Base-by-base conservation (phyloP, 2,888 invertebrate genomes). In the Drosophila recens region DNA sequence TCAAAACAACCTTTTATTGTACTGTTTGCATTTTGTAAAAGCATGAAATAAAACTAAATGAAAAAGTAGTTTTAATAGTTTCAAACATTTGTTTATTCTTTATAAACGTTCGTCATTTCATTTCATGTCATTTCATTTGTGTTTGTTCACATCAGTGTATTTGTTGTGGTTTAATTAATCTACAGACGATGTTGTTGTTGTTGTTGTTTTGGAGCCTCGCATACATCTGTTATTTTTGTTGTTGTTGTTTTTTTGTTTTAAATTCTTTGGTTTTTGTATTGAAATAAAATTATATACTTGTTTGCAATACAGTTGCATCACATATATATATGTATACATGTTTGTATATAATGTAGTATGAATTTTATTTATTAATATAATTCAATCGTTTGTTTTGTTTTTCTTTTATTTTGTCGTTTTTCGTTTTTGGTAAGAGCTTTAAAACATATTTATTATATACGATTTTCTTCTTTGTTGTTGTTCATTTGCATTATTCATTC, bases 71-170 rank as follows among this genome's bases (percentile, higher is more conserved):
- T 67, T 80, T 84, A 63, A 75, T 86, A 82, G 89, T 91, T 91
- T 91, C 83, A 90, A 91, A 91, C 91, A 91, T 90, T 91, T 89
- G 73, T 86, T 84, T 90, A 91, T 91, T 91, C 89, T 89, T 84
- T 84, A 89, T 90, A 91, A 91, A 91, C 91, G 84, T 91, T 91
- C 89, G 85, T 89, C 90, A 87, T 90, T 77, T 89, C 90, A 87
- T 90, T 77, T 71, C 71, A 52, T 82, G 72, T 84, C 79, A 72
- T 80, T 72, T 82, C 76, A 61, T 78, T 85, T 72, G 54, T 77
- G 46, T 64, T 67, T 77, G 67, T 77, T 82, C 77, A 80, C 71
- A 75, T 83, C 82, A 81, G 67, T 81, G 66, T 79, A 48, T 72
- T 70, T 38, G n/a, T 15, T 68, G 38, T 64, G 51, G 40, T 67